Evolutionary conservation across 2,113 vertebrate species (phyloP).

Genomic region (Myotis lucifugus): DNA sequence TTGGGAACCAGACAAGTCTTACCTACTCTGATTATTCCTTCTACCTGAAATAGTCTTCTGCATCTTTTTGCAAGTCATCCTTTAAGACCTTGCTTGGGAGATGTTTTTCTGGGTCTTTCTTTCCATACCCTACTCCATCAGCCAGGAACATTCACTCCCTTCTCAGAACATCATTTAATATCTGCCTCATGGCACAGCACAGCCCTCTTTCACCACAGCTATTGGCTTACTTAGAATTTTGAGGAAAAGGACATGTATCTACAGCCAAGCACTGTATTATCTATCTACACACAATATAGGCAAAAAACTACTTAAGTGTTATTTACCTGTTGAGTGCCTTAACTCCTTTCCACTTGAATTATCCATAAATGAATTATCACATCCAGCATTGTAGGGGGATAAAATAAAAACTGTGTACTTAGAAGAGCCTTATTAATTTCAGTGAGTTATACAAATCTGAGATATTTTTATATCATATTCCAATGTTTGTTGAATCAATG

Average conservation of each 20-base stretch:
- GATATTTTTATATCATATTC: background rate
- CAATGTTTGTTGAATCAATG: constrained; percentile 19
- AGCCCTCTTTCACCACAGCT: background rate
- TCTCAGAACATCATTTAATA: background rate
- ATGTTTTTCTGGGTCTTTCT: background rate
- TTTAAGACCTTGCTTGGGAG: background rate
- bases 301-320: background rate
- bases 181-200: background rate
- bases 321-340: background rate
- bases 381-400: background rate
- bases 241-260: background rate
- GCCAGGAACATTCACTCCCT: background rate
- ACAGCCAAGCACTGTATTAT: background rate
- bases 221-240: background rate
- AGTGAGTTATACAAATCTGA: background rate
- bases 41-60: background rate
- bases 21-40: background rate
- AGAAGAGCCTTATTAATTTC: constrained; percentile 5
- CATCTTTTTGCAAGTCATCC: background rate
- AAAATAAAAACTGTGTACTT: background rate
- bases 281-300: background rate
- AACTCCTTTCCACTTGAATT: background rate
- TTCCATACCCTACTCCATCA: background rate
- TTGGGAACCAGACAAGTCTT: background rate
- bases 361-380: background rate